These are phyloP conservation scores for Nannobrachium achirus DNA, from an alignment of 2,113 vertebrate species.

Conservation along the genomic window DNA sequence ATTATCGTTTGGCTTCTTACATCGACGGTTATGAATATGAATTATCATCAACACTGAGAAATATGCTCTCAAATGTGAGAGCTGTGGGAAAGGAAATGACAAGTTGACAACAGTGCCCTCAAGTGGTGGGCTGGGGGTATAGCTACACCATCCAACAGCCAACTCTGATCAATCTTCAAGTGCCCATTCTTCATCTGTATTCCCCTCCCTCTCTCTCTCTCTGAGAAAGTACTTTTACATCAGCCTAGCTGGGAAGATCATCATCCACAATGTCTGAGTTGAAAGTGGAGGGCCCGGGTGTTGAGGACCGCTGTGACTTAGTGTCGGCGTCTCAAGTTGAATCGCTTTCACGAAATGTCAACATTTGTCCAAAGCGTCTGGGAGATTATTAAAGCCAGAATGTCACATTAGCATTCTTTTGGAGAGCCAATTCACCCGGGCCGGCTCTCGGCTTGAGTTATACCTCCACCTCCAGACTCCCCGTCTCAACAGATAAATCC, in stretches of 20 bases:
- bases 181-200: background rate
- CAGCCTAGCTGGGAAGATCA: background rate
- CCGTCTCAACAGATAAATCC: conserved; percentile 36
- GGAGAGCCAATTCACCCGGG: conserved; percentile 21
- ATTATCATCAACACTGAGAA: no score
- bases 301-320: background rate
- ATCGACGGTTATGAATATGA: no score
- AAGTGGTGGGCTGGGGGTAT: background rate
- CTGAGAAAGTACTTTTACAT: background rate
- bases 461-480: conserved; percentile 34
- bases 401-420: conserved; percentile 72
- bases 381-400: conserved; percentile 57
- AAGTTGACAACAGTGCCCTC: conserved; percentile 7
- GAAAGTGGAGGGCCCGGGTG: conserved; percentile 1
- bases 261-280: background rate
- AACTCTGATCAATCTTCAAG: no score
- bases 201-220: background rate
- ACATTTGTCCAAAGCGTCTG: conserved; percentile 51
- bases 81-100: no score
- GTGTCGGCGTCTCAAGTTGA: conserved; percentile 22
- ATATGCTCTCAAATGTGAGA: no score
- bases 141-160: background rate
- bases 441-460: conserved; percentile 39
- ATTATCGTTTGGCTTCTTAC: no score
- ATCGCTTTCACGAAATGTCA: conserved; percentile 52